phyloP scores from a whole-genome alignment of 2,113 vertebrate genomes.

The Heterochromis multidens region DNA sequence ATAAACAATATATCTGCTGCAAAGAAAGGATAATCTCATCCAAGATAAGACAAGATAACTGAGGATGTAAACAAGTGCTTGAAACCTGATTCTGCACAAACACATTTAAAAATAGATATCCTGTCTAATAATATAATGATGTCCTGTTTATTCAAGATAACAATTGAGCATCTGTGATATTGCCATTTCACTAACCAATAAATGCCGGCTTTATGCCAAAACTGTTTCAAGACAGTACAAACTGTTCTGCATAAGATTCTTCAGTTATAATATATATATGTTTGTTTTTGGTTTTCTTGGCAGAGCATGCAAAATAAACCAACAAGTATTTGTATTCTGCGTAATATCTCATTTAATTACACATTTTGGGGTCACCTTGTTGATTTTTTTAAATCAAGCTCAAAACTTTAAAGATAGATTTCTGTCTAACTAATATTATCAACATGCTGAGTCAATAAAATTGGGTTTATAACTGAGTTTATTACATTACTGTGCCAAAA shows the following conservation, averaged over 20 bases:
- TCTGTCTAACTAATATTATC: neutral
- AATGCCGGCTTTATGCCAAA: neutral
- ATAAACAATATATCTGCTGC: neutral
- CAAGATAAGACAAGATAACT: neutral
- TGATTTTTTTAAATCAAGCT: too few species aligned
- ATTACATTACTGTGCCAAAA: neutral
- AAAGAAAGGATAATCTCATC: neutral
- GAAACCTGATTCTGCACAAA: too few species aligned
- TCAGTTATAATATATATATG: neutral
- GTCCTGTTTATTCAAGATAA: neutral
- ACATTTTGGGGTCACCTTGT: too few species aligned
- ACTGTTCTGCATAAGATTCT: neutral
- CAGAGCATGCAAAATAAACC: too few species aligned
- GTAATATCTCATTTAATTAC: too few species aligned
- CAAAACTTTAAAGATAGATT: too few species aligned
- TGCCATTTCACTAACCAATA: too few species aligned
- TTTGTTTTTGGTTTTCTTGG: too few species aligned
- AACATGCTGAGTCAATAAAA: neutral
- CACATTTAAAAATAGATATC: neutral
- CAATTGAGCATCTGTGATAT: neutral
- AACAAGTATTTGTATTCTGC: too few species aligned
- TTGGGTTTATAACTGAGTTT: neutral
- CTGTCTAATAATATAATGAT: neutral
- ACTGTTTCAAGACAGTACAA: too few species aligned
- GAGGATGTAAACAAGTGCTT: neutral